Evolutionary conservation across 1,140 invertebrate genomes (phyloP), one percentile per base, ranked within the genome.

Genomic region (Drosophila nigromelanica): DNA sequence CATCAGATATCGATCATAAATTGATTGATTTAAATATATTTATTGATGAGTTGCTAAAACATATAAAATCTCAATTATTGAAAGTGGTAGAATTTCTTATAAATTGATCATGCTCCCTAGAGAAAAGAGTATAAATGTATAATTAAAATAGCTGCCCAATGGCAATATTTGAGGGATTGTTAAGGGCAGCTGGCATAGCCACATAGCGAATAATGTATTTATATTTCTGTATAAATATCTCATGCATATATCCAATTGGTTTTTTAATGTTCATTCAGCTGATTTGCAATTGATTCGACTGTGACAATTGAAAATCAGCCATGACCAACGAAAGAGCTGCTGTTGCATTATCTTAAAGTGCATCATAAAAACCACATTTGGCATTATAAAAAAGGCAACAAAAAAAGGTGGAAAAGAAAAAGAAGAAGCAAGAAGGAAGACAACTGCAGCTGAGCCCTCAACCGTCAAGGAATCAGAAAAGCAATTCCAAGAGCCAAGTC

Each of bases 301-400:
- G 61, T 42, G 72, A 89, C 82, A 87, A 89, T 87, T 87, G 86
- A 80, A 82, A 87, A 82, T 66, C 72, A 73, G 72, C 51, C 68
- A 67, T 69, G 62, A 50, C 75, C 78, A 68, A 86, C 78, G 73
- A 14, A 47, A 45, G 61, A 72, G 51, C 39, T 64, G 66, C 72
- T 69, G 83, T 39, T 40, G 78, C 78, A 82, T 78, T 87, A 82
- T 78, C 83, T 79, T 76, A 82, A 87, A 87, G 82, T 78, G 82
- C 67, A 60, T 79, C 82, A 75, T 87, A 87, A 87, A 87, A 87
- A 87, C 89, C 82, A 89, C 82, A 87, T 87, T 87, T 87, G 63
- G 82, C 75, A 82, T 89, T 89, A 87, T 87, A 87, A 87, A 86
- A 66, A 48, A 35, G 24, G 39, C 37, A 33, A 8, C 30, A 33